Evolutionary conservation across 2,113 vertebrate genomes (phyloP), one percentile per base, ranked within the genome.

Genomic region (Odontophorus gujanensis): DNA sequence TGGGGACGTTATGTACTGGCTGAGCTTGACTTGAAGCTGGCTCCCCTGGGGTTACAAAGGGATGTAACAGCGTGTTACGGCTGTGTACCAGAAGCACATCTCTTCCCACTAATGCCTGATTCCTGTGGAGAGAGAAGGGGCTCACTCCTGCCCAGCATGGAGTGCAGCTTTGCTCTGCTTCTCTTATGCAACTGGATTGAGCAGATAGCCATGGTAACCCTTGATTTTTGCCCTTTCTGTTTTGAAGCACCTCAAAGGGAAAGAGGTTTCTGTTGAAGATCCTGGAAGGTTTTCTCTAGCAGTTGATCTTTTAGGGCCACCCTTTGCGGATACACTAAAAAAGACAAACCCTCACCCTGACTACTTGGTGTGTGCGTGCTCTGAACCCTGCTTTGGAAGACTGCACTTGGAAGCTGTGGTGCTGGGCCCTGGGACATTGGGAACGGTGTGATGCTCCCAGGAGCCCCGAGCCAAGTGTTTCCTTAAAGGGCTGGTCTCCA

Each of bases 361-460:
- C 51, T 1, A 5, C 72, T 59, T 4, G 7, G 20, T 1, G 77
- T 53, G 72, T 87, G 86, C 6, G 78, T 57, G 74, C 72, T 90
- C 78, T 62, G 89, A 96, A 61, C 91, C 88, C 83, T 87, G 94
- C 96, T 95, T 95, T 93, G 94, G 92, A 71, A 85, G 92, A 88
- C 69, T 81, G 73, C 0, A 7, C 87, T 51, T 12, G 8, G 22
- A 32, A 45, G 51, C 82, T 81, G 76, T 68, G 85, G 81, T 20
- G 0, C 82, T 9, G 81, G 73, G 68, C 59, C 7, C 92, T 90
- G 95, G 96, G 96, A 80, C 53, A 36, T 17, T 48, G 16, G 1
- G 51, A 75, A 50, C 1, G 1, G 34, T 13, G 36, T 0, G 8
- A 53, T 65, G 79, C 47, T 93, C 96, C 89, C 94, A 66, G 73